These are phyloP conservation scores for Gila robusta DNA, from an alignment of 2,797 vertebrate species.

Conservation along the genomic window DNA sequence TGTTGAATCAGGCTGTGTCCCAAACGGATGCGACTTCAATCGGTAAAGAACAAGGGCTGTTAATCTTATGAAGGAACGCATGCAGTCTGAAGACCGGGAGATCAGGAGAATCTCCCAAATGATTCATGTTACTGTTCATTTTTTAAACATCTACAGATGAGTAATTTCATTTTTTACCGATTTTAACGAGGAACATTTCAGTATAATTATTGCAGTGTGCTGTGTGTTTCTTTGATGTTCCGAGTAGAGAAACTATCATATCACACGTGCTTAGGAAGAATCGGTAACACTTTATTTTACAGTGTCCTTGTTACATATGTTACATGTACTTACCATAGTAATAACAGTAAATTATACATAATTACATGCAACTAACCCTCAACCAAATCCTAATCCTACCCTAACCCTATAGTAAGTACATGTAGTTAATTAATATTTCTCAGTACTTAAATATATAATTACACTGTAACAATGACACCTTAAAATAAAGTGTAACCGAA, in stretches of 20 bases:
- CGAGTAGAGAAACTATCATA: background rate
- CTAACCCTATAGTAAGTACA: no score
- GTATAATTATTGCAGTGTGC: conserved; percentile 14
- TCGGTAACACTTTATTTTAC: no score
- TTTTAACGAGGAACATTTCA: conserved; percentile 31
- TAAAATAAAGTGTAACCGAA: background rate
- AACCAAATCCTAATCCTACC: no score
- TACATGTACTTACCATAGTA: no score
- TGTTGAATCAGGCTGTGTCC: conserved; percentile 6
- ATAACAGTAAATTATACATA: no score
- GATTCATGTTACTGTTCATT: conserved; percentile 31
- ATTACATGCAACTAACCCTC: no score
- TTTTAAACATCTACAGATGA: conserved; percentile 31
- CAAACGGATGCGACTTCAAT: background rate
- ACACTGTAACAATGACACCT: no score
- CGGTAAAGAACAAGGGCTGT: background rate
- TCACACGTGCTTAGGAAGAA: background rate
- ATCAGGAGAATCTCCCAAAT: background rate
- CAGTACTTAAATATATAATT: no score
- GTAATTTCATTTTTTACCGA: background rate
- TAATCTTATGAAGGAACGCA: background rate
- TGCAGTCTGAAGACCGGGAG: background rate
- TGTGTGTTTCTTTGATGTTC: conserved; percentile 15
- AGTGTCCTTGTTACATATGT: no score
- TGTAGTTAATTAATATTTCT: no score